These are phyloP conservation scores for Spodoptera picta DNA, from an alignment of 2,888 invertebrate genomes.

Conservation along the genomic window DNA sequence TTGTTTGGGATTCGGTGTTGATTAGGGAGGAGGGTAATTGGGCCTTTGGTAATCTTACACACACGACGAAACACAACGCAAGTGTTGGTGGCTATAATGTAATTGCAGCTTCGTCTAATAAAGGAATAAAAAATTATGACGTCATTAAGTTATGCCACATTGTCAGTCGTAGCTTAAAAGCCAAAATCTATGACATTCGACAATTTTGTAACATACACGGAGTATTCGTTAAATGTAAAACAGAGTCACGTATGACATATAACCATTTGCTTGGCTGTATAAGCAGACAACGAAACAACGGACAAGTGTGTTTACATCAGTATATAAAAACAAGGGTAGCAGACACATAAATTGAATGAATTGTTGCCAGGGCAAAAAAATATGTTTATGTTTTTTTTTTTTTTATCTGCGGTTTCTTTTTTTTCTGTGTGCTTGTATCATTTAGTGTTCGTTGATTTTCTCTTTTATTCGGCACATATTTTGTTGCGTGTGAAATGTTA, in stretches of 20 bases:
- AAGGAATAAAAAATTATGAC: too few relatives aligned
- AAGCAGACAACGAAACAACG: slow-evolving; percentile 28
- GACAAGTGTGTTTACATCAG: slow-evolving; percentile 50
- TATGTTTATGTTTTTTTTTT: slow-evolving; percentile 13
- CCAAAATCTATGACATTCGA: neutral
- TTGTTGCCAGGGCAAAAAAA: slow-evolving; percentile 40
- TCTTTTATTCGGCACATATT: too few relatives aligned
- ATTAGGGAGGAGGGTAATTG: too few relatives aligned
- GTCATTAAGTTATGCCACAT: too few relatives aligned
- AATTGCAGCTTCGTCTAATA: too few relatives aligned
- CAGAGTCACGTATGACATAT: slow-evolving; percentile 42
- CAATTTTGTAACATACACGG: slow-evolving; percentile 34
- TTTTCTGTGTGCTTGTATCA: slow-evolving; percentile 2
- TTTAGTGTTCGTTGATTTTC: slow-evolving; percentile 10
- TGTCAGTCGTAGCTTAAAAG: too few relatives aligned
- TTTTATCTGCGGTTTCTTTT: slow-evolving; percentile 13
- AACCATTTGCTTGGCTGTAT: slow-evolving; percentile 48
- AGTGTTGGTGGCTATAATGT: too few relatives aligned
- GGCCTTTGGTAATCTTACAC: too few relatives aligned
- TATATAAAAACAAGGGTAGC: slow-evolving; percentile 45
- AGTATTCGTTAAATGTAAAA: slow-evolving; percentile 46
- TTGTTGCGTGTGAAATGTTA: too few relatives aligned
- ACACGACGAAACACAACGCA: too few relatives aligned
- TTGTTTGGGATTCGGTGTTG: too few relatives aligned
- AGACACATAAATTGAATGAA: slow-evolving; percentile 50